phyloP scores from a whole-genome alignment of 2,113 vertebrate species.

The Myotis yumanensis region DNA sequence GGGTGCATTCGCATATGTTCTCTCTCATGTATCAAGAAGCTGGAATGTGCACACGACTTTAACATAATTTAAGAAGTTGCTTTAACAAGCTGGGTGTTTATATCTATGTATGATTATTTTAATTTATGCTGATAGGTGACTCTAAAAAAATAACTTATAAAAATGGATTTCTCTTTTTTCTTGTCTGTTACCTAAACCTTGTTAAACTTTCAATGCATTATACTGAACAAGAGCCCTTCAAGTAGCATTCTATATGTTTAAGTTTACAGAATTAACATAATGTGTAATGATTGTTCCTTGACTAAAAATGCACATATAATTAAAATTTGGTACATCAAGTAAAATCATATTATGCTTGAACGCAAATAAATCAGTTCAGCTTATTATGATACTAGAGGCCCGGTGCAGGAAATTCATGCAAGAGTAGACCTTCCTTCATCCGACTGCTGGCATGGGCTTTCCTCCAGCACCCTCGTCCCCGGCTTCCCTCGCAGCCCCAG shows the following conservation, averaged over 20 bases:
- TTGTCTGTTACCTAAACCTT: neutral
- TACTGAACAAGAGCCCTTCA: too few species aligned
- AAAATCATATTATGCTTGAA: slow-evolving; percentile 19
- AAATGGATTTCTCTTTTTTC: neutral
- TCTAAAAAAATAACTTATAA: slow-evolving; percentile 2
- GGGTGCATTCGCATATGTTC: slow-evolving; percentile 68
- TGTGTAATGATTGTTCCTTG: neutral
- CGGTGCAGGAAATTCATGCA: too few species aligned
- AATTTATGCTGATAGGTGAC: slow-evolving; percentile 4
- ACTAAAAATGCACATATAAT: neutral
- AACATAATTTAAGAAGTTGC: slow-evolving; percentile 45
- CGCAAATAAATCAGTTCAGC: neutral
- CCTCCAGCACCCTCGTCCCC: too few species aligned
- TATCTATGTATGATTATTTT: neutral
- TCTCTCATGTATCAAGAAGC: slow-evolving; percentile 53
- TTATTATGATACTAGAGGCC: neutral
- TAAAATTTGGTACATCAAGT: neutral
- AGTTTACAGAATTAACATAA: neutral
- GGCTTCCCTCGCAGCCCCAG: too few species aligned
- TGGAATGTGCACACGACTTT: slow-evolving; percentile 46
- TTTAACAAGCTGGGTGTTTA: neutral
- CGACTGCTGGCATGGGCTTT: too few species aligned
- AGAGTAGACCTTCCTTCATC: too few species aligned
- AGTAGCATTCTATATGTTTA: too few species aligned
- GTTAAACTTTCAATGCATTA: neutral